phyloP scores from a whole-genome alignment of 2,797 vertebrate species.

The Esox lucius region DNA sequence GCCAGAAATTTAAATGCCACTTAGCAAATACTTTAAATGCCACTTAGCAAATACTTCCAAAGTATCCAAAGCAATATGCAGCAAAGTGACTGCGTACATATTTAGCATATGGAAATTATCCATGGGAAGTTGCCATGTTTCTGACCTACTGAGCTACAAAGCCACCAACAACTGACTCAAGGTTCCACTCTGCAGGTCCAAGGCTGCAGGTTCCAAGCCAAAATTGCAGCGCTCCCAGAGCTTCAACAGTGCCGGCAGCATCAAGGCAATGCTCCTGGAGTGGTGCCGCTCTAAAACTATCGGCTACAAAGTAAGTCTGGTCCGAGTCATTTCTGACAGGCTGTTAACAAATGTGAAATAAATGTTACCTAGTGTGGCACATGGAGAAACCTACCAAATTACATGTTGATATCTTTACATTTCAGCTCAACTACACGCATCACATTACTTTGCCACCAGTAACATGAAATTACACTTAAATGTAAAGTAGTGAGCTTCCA shows the following conservation, averaged over 20 bases:
- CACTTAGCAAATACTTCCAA: no score
- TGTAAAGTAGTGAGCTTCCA: no score
- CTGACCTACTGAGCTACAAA: neutral
- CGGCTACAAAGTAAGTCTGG: constrained; percentile 84
- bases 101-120: neutral
- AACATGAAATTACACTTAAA: no score
- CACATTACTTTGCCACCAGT: no score
- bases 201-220: constrained; percentile 64
- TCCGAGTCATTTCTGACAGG: neutral
- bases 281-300: constrained; percentile 97
- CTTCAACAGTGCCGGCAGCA: constrained; percentile 89
- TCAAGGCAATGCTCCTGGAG: constrained; percentile 92
- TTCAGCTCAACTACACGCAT: no score
- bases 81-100: neutral
- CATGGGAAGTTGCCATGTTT: neutral
- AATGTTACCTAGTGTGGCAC: neutral
- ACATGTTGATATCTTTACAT: no score
- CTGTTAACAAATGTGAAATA: neutral
- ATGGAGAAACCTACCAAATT: neutral
- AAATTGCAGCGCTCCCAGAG: constrained; percentile 93
- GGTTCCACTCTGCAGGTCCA: constrained; percentile 35
- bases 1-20: no score
- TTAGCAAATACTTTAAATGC: no score
- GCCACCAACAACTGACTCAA: neutral
- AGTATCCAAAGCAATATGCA: neutral